Conservation (phyloP, 1,140 invertebrate genomes). For the Pseudomyrmex pallidus region DNA sequence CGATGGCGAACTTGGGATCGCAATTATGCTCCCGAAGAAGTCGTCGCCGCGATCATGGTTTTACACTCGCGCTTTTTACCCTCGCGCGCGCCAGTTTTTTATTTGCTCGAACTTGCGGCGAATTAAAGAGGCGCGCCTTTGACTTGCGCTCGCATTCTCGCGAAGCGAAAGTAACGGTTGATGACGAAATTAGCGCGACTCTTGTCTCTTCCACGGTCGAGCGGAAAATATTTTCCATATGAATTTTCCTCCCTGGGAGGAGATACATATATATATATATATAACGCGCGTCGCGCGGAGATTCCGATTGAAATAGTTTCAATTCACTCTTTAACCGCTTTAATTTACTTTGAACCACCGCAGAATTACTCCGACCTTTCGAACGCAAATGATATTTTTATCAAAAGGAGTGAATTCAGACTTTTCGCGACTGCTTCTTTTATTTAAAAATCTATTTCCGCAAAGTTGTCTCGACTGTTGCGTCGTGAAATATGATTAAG, state of each 20-base stretch:
- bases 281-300: no score
- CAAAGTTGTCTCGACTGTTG: no score
- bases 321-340: conserved; percentile 22
- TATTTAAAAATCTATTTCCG: no score
- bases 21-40: conserved; percentile 56
- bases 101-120: conserved; percentile 8
- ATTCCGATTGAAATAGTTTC: conserved; percentile 38
- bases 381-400: not conserved
- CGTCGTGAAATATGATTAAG: no score
- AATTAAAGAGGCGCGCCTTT: conserved; percentile 1
- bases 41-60: conserved; percentile 5
- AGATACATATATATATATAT: not conserved
- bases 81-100: not conserved
- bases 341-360: not conserved
- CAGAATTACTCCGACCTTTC: not conserved
- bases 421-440: no score
- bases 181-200: conserved; percentile 18
- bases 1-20: conserved; percentile 2
- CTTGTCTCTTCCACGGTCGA: not conserved
- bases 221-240: conserved; percentile 22
- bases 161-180: conserved; percentile 2
- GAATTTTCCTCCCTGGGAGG: conserved; percentile 7
- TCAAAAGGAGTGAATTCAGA: no score
- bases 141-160: not conserved
- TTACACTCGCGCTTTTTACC: conserved; percentile 14